phyloP scores from a whole-genome alignment of 2,797 vertebrate species.

The Discoglossus pictus region DNA sequence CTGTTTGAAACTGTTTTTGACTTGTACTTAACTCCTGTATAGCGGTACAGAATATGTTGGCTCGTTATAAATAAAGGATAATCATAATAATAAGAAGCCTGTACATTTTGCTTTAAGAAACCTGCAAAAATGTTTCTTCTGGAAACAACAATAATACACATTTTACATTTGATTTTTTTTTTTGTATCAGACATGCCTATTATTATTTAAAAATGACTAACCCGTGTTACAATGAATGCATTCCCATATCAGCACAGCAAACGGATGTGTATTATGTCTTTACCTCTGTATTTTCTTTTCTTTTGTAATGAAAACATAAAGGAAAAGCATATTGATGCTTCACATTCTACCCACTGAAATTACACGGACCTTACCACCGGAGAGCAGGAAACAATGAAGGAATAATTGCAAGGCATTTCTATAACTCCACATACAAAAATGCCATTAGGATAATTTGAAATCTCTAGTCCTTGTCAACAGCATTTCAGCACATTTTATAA shows the following conservation, averaged over 20 bases:
- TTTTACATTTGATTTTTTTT: not conserved
- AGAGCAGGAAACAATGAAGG: slow-evolving; percentile 9
- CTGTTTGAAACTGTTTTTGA: too few species aligned
- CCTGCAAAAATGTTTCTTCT: not conserved
- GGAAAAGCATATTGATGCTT: not conserved
- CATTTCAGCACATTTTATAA: too few species aligned
- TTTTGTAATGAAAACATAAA: slow-evolving; percentile 15
- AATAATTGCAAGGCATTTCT: too few species aligned
- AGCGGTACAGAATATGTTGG: too few species aligned
- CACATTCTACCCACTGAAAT: not conserved
- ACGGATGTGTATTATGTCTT: slow-evolving; percentile 1
- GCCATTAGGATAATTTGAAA: too few species aligned
- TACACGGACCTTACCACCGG: slow-evolving; percentile 1
- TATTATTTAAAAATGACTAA: slow-evolving; percentile 12
- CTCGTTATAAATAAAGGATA: too few species aligned
- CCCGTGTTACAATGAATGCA: not conserved
- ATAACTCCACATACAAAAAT: too few species aligned
- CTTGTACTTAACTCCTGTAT: too few species aligned
- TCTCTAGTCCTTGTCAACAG: too few species aligned
- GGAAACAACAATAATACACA: not conserved
- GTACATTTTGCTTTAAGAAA: not conserved
- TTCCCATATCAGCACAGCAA: slow-evolving; percentile 2
- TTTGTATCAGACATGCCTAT: not conserved
- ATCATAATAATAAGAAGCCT: too few species aligned
- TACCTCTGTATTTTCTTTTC: not conserved